These are phyloP conservation scores for Pammene aurita DNA, from an alignment of 2,888 invertebrate species.

Conservation along the genomic window DNA sequence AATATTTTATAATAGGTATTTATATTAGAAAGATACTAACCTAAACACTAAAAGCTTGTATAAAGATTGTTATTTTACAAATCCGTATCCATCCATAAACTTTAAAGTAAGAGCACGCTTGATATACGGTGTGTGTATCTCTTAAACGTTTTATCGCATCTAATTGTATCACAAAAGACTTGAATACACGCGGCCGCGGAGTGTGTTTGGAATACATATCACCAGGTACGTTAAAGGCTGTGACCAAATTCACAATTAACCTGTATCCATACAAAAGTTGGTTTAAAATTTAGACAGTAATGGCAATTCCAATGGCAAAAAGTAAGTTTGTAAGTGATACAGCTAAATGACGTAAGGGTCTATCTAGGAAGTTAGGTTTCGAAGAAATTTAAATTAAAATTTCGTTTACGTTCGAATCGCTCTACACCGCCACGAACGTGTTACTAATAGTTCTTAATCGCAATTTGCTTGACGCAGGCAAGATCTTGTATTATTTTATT, in stretches of 20 bases:
- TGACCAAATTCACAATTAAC: conserved; percentile 13
- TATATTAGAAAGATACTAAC: too few relatives aligned
- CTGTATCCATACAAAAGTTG: background rate
- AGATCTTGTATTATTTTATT: background rate
- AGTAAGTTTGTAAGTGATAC: conserved; percentile 18
- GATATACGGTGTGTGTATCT: conserved; percentile 1
- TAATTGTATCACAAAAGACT: conserved; percentile 41
- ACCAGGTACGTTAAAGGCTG: background rate
- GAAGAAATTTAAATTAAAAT: conserved; percentile 12
- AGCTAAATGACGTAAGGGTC: conserved; percentile 26
- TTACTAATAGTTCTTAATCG: background rate
- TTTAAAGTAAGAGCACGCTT: conserved; percentile 18
- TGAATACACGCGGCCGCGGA: conserved; percentile 14
- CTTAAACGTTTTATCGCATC: conserved; percentile 39
- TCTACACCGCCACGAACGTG: conserved; percentile 5
- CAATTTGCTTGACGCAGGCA: background rate
- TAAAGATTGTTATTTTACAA: background rate
- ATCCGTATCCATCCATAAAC: background rate
- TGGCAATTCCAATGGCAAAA: background rate
- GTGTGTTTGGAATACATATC: conserved; percentile 26
- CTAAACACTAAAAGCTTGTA: background rate
- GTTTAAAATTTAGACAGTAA: background rate
- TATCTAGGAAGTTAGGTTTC: conserved; percentile 25
- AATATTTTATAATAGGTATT: too few relatives aligned
- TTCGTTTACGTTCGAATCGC: conserved; percentile 7